Base-by-base conservation (phyloP, 2,888 invertebrate genomes). In the Thera obeliscata region DNA sequence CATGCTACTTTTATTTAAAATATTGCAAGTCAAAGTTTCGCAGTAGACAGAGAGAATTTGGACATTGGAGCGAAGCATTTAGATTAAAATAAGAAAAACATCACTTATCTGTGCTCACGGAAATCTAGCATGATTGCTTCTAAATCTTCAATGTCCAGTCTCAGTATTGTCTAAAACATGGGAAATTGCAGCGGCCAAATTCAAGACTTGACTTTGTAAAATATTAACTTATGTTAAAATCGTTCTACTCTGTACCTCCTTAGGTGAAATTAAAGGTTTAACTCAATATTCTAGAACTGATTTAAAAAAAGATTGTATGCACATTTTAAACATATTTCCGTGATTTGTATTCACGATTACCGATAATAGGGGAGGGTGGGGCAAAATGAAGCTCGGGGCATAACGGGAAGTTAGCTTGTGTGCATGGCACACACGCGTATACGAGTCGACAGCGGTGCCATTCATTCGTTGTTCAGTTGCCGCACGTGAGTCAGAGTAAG, bases 1-100 rank as follows among this genome's bases (percentile, higher is more conserved):
- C 6, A 5, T 6, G 6, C 33, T 22, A 9, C 7, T 48, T 49
- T 9, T 46, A 9, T 9, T 46, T 9, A 46, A 46, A 7, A 41
- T 41, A 12, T 38, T 36, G 55, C 1, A 33, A n/a, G 22, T 55
- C 8, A 36, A 36, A 36, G 9, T 61, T 61, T 58, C 57, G 58
- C 68, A 68, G 58, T 58, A 64, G 55, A 61, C 57, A 12, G n/a
- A 52, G 52, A 57, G 33, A 2, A 22, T 61, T 52, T 61, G 61
- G 46, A 56, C 46, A 65, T 56, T 50, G 35, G 11, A 48, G 35
- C 33, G 33, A 33, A 33, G 9, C 9, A 2, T 9, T 46, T 9
- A 9, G 9, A 7, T 46, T 46, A 9, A 46, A 46, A 46, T 0
- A 2, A 46, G 9, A 7, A 9, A 46, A 46, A 46, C 7, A 46